These are phyloP conservation scores for Chrysaora quinquecirrha DNA, from an alignment of 30 jellyfish, hydroid and myxozoan genomes.

Conservation along the genomic window DNA sequence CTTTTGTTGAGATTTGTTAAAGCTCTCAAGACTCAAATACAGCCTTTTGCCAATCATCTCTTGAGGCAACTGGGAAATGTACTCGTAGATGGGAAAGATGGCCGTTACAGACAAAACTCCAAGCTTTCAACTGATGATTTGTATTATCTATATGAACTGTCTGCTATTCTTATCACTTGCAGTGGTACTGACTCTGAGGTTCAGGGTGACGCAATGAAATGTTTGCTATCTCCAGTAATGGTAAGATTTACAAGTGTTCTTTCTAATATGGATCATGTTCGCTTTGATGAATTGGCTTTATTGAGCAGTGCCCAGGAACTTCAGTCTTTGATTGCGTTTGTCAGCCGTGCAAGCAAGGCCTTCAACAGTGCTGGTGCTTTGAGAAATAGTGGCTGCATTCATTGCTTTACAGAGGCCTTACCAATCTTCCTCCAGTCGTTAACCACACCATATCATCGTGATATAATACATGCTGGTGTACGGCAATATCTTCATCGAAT, in stretches of 20 bases:
- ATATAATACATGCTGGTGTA: slow-evolving; percentile 83
- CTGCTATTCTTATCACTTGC: slow-evolving; percentile 86
- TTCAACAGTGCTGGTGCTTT: slow-evolving; percentile 68
- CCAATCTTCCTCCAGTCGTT: slow-evolving; percentile 85
- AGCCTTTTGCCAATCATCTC: slow-evolving; percentile 81
- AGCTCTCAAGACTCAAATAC: slow-evolving; percentile 84
- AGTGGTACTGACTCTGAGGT: slow-evolving; percentile 82
- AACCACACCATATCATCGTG: slow-evolving; percentile 87
- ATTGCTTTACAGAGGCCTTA: slow-evolving; percentile 92
- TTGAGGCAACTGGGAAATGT: slow-evolving; percentile 61
- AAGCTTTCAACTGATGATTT: slow-evolving; percentile 45
- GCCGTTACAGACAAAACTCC: slow-evolving; percentile 40
- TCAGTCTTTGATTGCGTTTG: slow-evolving; percentile 79
- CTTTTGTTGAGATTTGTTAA: slow-evolving; percentile 86
- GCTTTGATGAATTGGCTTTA: slow-evolving; percentile 58
- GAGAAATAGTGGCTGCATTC: slow-evolving; percentile 87
- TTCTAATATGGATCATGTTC: slow-evolving; percentile 35
- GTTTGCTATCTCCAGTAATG: slow-evolving; percentile 81
- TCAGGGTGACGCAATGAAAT: slow-evolving; percentile 42
- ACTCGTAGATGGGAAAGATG: slow-evolving; percentile 60
- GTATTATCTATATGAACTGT: slow-evolving; percentile 88
- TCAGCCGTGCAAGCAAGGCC: slow-evolving; percentile 98
- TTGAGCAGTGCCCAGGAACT: slow-evolving; percentile 72
- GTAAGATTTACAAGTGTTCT: slow-evolving; percentile 48
- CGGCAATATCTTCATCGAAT: slow-evolving; percentile 97